phyloP scores from a whole-genome alignment of 2,113 vertebrate species.

The Rhabdornis inornatus region DNA sequence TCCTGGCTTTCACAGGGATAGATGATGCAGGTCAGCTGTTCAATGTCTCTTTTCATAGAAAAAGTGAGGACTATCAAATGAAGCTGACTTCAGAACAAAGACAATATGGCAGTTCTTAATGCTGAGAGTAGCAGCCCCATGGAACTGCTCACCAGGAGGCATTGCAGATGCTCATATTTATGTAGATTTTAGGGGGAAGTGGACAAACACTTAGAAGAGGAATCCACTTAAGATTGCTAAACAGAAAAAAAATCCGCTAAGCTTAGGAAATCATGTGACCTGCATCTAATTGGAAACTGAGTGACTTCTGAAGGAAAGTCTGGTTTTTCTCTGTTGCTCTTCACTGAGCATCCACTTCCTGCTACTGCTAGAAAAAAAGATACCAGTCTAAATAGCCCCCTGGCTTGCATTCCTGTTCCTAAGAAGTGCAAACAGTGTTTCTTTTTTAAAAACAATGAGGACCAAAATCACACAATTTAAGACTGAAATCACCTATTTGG shows the following conservation, averaged over 20 bases:
- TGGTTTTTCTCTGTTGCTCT: not conserved
- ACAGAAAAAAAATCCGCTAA: not conserved
- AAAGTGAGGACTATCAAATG: not conserved
- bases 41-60: not conserved
- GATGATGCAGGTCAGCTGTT: not conserved
- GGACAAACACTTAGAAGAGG: not conserved
- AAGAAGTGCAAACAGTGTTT: not conserved
- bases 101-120: not conserved
- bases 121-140: not conserved
- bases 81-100: not conserved
- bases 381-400: not conserved
- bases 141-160: not conserved
- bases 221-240: not conserved
- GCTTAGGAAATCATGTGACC: not conserved
- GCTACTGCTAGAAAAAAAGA: not conserved
- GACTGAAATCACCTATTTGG: not conserved
- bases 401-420: not conserved
- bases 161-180: not conserved
- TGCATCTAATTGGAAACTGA: not conserved
- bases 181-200: not conserved
- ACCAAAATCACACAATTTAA: fast-evolving
- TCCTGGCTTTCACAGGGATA: not conserved
- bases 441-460: not conserved
- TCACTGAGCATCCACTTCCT: not conserved
- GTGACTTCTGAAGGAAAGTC: not conserved